Evolutionary conservation across 2,888 invertebrate genomes (phyloP).

Genomic region (Trachelus iudaicus): DNA sequence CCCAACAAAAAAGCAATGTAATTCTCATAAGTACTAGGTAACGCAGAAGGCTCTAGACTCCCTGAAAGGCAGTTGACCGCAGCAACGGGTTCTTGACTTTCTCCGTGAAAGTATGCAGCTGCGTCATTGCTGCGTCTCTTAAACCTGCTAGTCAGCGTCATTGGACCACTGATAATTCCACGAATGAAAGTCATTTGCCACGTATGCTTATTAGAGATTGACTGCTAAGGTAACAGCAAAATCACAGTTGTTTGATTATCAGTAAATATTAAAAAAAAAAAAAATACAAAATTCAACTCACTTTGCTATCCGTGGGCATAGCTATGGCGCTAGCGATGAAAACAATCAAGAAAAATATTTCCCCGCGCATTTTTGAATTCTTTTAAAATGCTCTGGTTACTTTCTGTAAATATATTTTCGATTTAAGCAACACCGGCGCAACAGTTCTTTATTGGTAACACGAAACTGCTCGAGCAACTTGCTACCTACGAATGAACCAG

Average conservation of each 20-base stretch:
- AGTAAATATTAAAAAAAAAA: not conserved
- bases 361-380: not conserved
- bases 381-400: not conserved
- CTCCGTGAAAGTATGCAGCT: slow-evolving; percentile 17
- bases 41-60: not conserved
- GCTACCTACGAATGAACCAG: slow-evolving; percentile 16
- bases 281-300: not conserved
- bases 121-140: not conserved
- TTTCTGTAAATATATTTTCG: not conserved
- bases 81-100: slow-evolving; percentile 9
- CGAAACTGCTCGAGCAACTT: slow-evolving; percentile 10
- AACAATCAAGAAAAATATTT: not conserved
- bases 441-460: not conserved
- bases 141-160: not conserved
- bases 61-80: not conserved
- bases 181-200: not conserved
- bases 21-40: not conserved
- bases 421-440: not conserved
- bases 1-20: not conserved
- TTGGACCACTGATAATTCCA: not conserved
- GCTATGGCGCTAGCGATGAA: not conserved
- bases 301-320: not conserved
- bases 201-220: not conserved
- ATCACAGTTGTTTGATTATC: not conserved
- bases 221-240: not conserved